Conservation (phyloP, 2,888 invertebrate species). For the Meiosimyza decipiens region DNA sequence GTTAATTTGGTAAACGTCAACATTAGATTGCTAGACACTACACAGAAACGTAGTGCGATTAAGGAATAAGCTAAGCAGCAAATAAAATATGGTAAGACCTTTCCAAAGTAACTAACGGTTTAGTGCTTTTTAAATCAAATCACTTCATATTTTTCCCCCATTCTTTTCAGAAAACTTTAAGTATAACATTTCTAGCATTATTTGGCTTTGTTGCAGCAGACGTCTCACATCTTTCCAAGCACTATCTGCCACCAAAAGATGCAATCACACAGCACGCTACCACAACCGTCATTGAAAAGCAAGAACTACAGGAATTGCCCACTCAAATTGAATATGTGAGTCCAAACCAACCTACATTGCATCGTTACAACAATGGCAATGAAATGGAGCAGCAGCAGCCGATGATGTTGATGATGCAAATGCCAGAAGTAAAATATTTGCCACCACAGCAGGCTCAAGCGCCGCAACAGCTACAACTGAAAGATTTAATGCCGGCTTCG, state of each 20-base stretch:
- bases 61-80: conserved; percentile 24
- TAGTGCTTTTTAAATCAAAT: neutral
- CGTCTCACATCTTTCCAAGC: conserved; percentile 54
- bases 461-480: conserved; percentile 6
- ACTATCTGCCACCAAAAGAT: conserved; percentile 52
- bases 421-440: conserved; percentile 48
- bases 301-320: conserved; percentile 56
- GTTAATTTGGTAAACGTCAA: conserved; percentile 4
- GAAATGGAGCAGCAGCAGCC: conserved; percentile 16
- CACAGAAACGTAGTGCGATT: conserved; percentile 34
- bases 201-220: conserved; percentile 51
- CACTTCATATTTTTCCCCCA: neutral
- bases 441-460: conserved; percentile 41
- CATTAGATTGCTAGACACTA: neutral
- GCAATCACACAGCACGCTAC: neutral
- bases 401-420: conserved; percentile 32
- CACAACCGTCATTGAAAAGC: conserved; percentile 54
- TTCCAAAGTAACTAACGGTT: neutral
- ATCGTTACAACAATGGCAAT: conserved; percentile 1
- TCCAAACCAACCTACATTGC: conserved; percentile 38
- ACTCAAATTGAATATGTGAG: conserved; percentile 56
- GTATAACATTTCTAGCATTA: conserved; percentile 38
- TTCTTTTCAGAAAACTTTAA: conserved; percentile 24
- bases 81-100: conserved; percentile 52
- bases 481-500: neutral